Evolutionary conservation across 2,113 vertebrate species (phyloP), one percentile per base, ranked within the genome.

Genomic region (Phylloscopus trochiloides): DNA sequence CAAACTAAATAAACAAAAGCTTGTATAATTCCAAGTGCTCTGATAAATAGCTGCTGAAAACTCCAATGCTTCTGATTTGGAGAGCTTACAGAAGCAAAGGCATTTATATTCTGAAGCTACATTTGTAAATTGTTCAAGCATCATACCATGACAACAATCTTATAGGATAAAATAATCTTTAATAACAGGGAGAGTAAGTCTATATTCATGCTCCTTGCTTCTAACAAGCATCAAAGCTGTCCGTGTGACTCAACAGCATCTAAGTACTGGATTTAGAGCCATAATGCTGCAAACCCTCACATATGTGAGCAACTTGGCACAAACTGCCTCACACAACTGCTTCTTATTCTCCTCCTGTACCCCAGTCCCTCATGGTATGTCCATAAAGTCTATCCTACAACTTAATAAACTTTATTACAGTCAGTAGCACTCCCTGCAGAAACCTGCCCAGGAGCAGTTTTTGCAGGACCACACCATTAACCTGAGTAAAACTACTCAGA

Each of bases 81-180:
- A 81, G 55, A 90, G 82, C 92, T 95, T 90, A 94, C 73, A 89
- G 92, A 87, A 73, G 82, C 78, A 81, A 63, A 50, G 3, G 43
- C 52, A 83, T 48, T 93, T 95, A 62, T 80, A 91, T 92, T 96
- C 94, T 45, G 74, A 88, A 72, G 59, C 68, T 67, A 86, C 51
- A 59, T 85, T 71, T 85, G 80, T 92, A 91, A 94, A 94, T 76
- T 73, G 95, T 58, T 91, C 68, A 48, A 88, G 63, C 45, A 95
- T 94, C 58, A 25, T 2, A 67, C 77, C 88, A 66, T 63, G 91
- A 89, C 91, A 89, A 92, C 79, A 61, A 84, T 94, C 83, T 94
- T 79, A 21, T 7, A 67, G 97, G 92, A 97, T 59, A 94, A 96
- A 97, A 94, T 94, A 87, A 93, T 96, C 77, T 91, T 94, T 95